phyloP scores from a whole-genome alignment of 2,113 vertebrate genomes.

The Pteronura brasiliensis region DNA sequence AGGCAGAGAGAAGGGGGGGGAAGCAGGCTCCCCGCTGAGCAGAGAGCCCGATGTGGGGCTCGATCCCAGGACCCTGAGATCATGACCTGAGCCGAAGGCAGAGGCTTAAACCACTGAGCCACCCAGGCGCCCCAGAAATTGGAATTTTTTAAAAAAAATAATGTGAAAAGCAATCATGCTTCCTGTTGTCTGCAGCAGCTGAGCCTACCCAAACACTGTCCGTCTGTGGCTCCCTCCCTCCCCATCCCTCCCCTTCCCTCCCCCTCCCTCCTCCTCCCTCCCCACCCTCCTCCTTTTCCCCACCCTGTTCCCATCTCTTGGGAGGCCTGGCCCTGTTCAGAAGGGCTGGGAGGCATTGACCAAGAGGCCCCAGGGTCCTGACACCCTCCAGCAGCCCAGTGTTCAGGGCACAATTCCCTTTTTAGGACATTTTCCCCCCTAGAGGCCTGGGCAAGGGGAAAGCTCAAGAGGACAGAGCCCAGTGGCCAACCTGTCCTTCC shows the following conservation, averaged over 20 bases:
- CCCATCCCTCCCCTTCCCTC: too few species aligned
- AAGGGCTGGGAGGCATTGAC: not conserved
- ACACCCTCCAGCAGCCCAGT: not conserved
- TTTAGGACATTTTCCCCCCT: not conserved
- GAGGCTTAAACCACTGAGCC: too few species aligned
- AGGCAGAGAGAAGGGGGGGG: too few species aligned
- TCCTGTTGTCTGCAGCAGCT: not conserved
- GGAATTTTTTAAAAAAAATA: not conserved
- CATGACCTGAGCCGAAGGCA: too few species aligned
- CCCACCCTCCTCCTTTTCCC: too few species aligned
- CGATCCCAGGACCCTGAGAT: too few species aligned
- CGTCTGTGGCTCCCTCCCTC: not conserved
- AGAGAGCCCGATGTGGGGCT: too few species aligned
- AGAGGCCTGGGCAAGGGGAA: not conserved
- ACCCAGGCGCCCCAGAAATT: constrained; percentile 21
- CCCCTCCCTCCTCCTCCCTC: rapidly evolving
- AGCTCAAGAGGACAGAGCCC: not conserved
- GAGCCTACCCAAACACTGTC: not conserved
- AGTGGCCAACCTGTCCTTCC: too few species aligned
- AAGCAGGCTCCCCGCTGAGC: too few species aligned
- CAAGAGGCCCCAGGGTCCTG: not conserved
- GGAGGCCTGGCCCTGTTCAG: not conserved
- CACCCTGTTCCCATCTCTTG: rapidly evolving
- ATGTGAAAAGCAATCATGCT: not conserved
- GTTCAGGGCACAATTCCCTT: not conserved